Evolutionary conservation across 2,113 vertebrate species (phyloP), one percentile per base, ranked within the genome.

Genomic region (Leucoraja erinaceus): DNA sequence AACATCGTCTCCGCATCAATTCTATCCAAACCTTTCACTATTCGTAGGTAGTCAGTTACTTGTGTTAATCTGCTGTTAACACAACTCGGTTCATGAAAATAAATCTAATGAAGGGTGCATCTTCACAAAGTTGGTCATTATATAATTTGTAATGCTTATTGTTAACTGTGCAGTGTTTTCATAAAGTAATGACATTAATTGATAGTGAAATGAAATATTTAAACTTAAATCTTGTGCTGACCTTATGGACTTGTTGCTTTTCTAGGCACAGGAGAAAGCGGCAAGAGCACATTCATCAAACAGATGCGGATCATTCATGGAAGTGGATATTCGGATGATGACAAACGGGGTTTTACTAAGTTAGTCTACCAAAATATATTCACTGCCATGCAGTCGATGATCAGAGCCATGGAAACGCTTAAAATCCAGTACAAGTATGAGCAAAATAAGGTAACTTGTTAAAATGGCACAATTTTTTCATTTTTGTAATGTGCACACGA

Each of bases 321-420:
- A 4, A 96, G 97, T 0, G 97, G 97, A 94, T 97, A 97, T 95
- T 97, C 97, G 0, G 97, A 97, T 94, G 97, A 97, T 90, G 97
- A 97, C 94, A 97, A 97, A 94, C 96, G 96, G 9, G 95, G 97
- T 94, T 97, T 97, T 95, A 97, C 97, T 93, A 97, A 97, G 94
- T 95, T 97, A 94, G 97, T 97, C 59, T 97, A 96, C 96, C 97
- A 97, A 95, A 97, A 97, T 95, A 96, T 97, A 95, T 97, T 97
- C 95, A 97, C 97, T 78, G 97, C 97, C 95, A 97, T 97, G 97
- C 97, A 97, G 96, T 97, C 97, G 94, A 97, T 97, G 97, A 95
- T 97, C 94, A 95, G 97, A 59, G 97, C 97, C 94, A 97, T 97
- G 97, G 97, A 97, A 75, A 97, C 97, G 5, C 95, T 97, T 92